Base-by-base conservation (phyloP, 2,888 invertebrate species). In the Nomada ruficornis region DNA sequence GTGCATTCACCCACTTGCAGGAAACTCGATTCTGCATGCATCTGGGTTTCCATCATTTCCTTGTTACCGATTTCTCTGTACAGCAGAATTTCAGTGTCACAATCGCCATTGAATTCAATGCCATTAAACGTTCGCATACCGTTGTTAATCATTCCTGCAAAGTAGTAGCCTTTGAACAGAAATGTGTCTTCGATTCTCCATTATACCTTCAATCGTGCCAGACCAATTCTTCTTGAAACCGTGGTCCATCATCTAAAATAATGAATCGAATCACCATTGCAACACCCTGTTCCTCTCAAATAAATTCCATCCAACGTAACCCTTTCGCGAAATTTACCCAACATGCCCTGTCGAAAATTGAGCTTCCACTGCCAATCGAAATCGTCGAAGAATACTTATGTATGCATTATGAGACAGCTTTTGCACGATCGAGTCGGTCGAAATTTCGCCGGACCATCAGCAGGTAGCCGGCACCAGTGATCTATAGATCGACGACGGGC, bases 401-500 rank as follows among this genome's bases (percentile, higher is more conserved):
- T 36, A 36, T 36, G 36, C 36, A 7, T 36, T 36, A 36, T 18
- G n/a, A 15, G 69, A 26, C 20, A 15, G 42, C 18, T 47, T 59
- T 47, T 20, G 70, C 70, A 20, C 15, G 64, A 64, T 55, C 23
- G 62, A 26, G n/a, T 44, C 1, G 70, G 10, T 11, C 44, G 72
- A 57, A 73, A 73, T 57, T 73, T 65, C 7, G 44, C 42, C 42
- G n/a, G 44, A 13, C n/a, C 63, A 36, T 60, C 50, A 42, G 76
- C 55, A 57, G 44, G 64, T 47, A 54, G 64, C 18, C 29, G 18
- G 13, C 4, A 5, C 44, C n/a, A 57, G 62, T 71, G 82, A 86
- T 86, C 85, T 88, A 88, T 90, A 90, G 88, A 90, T 91, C 89
- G 88, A 82, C 62, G 36, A 60, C 18, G 59, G 70, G 69, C 57